Conservation (phyloP, 2,888 invertebrate species). For the Magallana nippona region DNA sequence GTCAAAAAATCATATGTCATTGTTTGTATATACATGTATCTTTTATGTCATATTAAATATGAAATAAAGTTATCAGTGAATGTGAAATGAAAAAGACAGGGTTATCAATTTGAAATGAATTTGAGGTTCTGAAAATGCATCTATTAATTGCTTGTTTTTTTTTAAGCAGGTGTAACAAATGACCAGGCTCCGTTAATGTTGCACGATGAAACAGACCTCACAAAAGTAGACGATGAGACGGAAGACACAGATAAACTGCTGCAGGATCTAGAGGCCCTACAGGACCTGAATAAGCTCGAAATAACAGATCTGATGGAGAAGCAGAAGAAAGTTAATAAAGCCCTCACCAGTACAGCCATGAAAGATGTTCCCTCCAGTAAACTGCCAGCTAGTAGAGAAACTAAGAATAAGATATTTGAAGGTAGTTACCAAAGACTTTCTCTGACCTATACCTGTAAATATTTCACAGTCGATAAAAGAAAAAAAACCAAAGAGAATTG, state of each 20-base stretch:
- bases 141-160: too few relatives aligned
- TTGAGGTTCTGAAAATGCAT: too few relatives aligned
- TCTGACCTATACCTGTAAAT: background rate
- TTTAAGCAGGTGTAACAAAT: background rate
- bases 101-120: too few relatives aligned
- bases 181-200: constrained; percentile 21
- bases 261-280: background rate
- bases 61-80: too few relatives aligned
- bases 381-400: constrained; percentile 1
- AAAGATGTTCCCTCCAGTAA: background rate
- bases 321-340: background rate
- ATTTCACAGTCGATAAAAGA: too few relatives aligned
- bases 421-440: background rate
- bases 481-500: too few relatives aligned
- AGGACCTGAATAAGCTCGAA: constrained; percentile 1
- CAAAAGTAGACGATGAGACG: background rate
- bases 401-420: constrained; percentile 10
- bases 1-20: too few relatives aligned
- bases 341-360: background rate
- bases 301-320: constrained; percentile 12
- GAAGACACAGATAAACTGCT: constrained; percentile 32
- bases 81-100: too few relatives aligned
- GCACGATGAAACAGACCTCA: background rate
- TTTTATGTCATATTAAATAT: too few relatives aligned
- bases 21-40: too few relatives aligned